These are phyloP conservation scores for Pentamera pediparva DNA, from an alignment of 53 echinoderm and acorn worm species.

Conservation along the genomic window DNA sequence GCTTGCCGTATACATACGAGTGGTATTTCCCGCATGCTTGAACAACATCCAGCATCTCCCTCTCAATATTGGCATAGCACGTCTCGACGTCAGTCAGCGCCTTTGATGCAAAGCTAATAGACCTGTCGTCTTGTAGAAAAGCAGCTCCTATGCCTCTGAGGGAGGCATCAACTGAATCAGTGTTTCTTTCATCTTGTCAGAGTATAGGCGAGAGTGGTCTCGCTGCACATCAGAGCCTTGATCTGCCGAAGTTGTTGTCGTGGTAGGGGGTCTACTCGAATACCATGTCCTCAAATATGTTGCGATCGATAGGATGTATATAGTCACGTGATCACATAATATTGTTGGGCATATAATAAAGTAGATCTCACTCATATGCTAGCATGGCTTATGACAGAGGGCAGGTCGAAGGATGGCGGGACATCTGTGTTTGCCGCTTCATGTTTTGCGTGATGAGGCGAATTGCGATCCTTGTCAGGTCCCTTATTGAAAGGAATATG, in stretches of 20 bases:
- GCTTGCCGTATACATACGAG: slow-evolving; percentile 61
- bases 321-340: no score
- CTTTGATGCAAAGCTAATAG: slow-evolving; percentile 45
- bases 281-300: slow-evolving; percentile 24
- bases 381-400: no score
- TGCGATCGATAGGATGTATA: no score
- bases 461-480: no score
- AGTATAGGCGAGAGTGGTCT: slow-evolving; percentile 41
- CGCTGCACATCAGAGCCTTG: slow-evolving; percentile 16
- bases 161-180: slow-evolving; percentile 66
- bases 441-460: no score
- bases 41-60: slow-evolving; percentile 62
- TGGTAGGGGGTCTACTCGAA: slow-evolving; percentile 41
- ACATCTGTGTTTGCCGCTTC: no score
- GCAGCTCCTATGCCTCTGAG: slow-evolving; percentile 47
- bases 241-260: slow-evolving; percentile 35
- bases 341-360: no score
- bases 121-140: slow-evolving; percentile 38
- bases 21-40: slow-evolving; percentile 59
- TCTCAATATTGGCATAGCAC: slow-evolving; percentile 61
- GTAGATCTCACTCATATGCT: no score
- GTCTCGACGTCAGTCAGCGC: slow-evolving; percentile 52
- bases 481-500: no score
- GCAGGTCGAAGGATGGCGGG: no score
- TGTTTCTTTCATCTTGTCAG: no score